A percentile compares a stretch with the other conserved stretches of the same genome.
These are phyloP conservation scores for Cynaeus angustus DNA, from an alignment of 2,888 invertebrate species.

Conservation along the genomic window DNA sequence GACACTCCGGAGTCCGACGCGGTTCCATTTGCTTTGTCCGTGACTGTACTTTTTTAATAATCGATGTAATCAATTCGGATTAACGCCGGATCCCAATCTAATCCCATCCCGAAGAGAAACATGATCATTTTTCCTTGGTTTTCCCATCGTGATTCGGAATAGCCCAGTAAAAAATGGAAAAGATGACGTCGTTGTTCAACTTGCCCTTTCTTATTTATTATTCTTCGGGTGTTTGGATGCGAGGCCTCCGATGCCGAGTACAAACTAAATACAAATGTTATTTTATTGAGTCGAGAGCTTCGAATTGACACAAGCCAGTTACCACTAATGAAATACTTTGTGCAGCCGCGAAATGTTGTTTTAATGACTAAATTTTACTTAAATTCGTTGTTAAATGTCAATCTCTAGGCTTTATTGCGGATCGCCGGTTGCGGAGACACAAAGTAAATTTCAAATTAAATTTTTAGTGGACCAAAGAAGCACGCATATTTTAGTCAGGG, in stretches of 20 bases:
- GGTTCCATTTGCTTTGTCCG: slow-evolving; percentile 27
- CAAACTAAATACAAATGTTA: slow-evolving; percentile 9
- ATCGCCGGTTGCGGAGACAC: no score
- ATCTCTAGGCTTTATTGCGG: no score
- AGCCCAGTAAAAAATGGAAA: background rate
- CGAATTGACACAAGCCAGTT: background rate
- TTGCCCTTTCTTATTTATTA: background rate
- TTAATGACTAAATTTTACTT: no score
- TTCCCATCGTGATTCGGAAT: slow-evolving; percentile 3
- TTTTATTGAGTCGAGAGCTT: background rate
- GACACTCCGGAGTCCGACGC: background rate
- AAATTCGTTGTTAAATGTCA: no score
- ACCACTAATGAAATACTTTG: background rate
- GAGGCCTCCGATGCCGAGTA: background rate
- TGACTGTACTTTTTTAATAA: slow-evolving; percentile 33
- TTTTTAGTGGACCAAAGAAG: no score
- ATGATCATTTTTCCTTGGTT: slow-evolving; percentile 11
- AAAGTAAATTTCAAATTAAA: no score
- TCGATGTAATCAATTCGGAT: slow-evolving; percentile 34
- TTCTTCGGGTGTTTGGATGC: background rate
- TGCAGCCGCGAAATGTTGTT: background rate
- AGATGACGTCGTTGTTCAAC: slow-evolving; percentile 16
- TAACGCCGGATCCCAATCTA: slow-evolving; percentile 10
- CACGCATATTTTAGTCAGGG: no score
- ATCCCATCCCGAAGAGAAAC: slow-evolving; percentile 15